Percentiles rank a stretch among this genome's conserved stretches.
These are phyloP conservation scores for Euthynnus affinis DNA, from an alignment of 2,797 vertebrate species.

Conservation along the genomic window DNA sequence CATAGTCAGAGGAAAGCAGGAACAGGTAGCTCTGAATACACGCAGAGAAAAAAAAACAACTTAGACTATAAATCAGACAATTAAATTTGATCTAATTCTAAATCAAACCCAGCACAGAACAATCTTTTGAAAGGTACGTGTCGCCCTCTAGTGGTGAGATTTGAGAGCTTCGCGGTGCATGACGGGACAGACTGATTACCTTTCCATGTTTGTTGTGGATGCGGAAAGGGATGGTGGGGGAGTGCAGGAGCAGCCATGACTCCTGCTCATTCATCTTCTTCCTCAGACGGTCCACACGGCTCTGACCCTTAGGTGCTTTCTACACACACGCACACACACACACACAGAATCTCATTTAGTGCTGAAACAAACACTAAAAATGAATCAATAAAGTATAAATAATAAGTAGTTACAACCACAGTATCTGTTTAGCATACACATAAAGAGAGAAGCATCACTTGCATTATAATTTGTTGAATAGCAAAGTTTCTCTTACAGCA, in stretches of 20 bases:
- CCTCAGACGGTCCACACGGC: slow-evolving; percentile 94
- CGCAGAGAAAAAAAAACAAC: slow-evolving; percentile 17
- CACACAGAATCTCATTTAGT: not conserved
- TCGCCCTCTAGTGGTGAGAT: slow-evolving; percentile 72
- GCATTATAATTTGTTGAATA: too few species aligned
- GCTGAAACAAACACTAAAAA: not conserved
- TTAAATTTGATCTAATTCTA: not conserved
- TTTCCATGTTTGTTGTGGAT: slow-evolving; percentile 98
- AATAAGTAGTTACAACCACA: too few species aligned
- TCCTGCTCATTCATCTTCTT: slow-evolving; percentile 99
- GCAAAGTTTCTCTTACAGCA: too few species aligned
- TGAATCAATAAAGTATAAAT: not conserved
- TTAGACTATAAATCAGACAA: too few species aligned
- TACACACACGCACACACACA: slow-evolving; percentile 64
- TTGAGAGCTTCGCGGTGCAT: fast-evolving
- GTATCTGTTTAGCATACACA: too few species aligned
- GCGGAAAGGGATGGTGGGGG: slow-evolving; percentile 96
- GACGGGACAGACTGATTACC: slow-evolving; percentile 77
- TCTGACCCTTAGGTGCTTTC: slow-evolving; percentile 96
- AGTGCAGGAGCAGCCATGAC: slow-evolving; percentile 95
- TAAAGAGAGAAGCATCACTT: too few species aligned
- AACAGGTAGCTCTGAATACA: slow-evolving; percentile 92
- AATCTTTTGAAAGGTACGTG: slow-evolving; percentile 4
- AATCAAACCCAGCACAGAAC: not conserved
- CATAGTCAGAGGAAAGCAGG: slow-evolving; percentile 96